Base-by-base conservation (phyloP, 2,888 invertebrate genomes). In the Caenorhabditis sp. region DNA sequence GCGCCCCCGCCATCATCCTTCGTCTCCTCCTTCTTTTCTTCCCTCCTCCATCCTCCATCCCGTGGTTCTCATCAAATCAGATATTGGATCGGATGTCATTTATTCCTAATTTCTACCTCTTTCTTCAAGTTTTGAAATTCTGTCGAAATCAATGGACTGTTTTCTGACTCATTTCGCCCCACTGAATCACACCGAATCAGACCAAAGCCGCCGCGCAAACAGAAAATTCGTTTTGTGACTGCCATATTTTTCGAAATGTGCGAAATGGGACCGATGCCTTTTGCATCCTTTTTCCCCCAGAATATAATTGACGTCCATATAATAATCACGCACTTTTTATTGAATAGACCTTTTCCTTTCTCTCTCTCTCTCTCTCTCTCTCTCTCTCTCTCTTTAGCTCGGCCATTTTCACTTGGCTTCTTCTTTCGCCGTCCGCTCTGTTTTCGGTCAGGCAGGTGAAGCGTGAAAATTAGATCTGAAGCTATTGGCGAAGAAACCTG, bases 391-490 rank as follows among this genome's bases (percentile, higher is more conserved):
- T n/a, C n/a, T n/a, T n/a, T n/a, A n/a, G n/a, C n/a, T n/a, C n/a
- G n/a, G n/a, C n/a, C n/a, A n/a, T n/a, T n/a, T n/a, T n/a, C n/a
- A 4, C 24, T 39, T 9, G 13, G 15, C 15, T 24, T 52, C 24
- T 2, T n/a, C 6, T 41, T 7, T 20, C 24, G 35, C 39, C 26
- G n/a, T 22, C 13, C 27, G n/a, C 20, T 39, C 20, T 32, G 13
- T 17, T 20, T 39, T 22, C 22, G 2, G n/a, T 17, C 52, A 35
- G 50, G 32, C 58, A 58, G 58, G 58, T 59, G 68, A 59, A 68
- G 68, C 68, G 68, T 68, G 59, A 58, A 59, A 68, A 59, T 68
- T 68, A 48, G 43, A 59, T 68, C 58, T 66, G 37, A 32, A 39
- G 37, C 56, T 13, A 30, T 52, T n/a, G n/a, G 43, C 7, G 35